Base-by-base conservation (phyloP, 2,797 vertebrate genomes). In the Xiphorhynchus erythropygius region DNA sequence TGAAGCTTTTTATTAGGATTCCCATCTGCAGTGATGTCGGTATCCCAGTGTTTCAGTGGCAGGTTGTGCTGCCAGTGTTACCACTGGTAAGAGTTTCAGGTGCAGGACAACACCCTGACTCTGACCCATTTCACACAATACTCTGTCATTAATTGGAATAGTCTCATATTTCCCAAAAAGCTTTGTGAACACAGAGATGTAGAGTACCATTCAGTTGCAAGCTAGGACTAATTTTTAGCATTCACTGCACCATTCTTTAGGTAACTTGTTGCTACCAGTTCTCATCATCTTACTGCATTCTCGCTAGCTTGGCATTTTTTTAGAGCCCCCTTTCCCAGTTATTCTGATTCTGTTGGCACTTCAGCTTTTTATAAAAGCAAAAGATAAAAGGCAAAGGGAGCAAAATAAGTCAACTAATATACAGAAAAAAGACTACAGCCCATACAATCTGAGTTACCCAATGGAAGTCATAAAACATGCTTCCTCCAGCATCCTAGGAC, bases 41-140 rank as follows among this genome's bases (percentile, higher is more conserved):
- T 96, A 95, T 46, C 85, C 97, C 97, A 89, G 80, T 95, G 98
- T 98, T 98, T 97, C 97, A 97, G 97, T 98, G 98, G 97, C 91
- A 96, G 94, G 94, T 97, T 98, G 97, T 97, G 96, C 97, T 94
- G 77, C 96, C 95, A 63, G 97, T 94, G 94, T 95, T 92, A 97
- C 93, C 77, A 82, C 92, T 30, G 60, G 39, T 35, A 68, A 55
- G 75, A 53, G 30, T 90, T 76, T 91, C 57, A 92, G 75, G 93
- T 96, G 68, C 89, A 95, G 94, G 81, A 90, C 33, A 17, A 69
- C 76, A 33, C 85, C 90, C 35, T 91, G 87, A 86, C 96, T 94
- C 77, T 87, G 49, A 80, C 81, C 59, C 75, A 32, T 81, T 77
- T 92, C 81, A 88, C 46, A 27, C 46, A 71, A 27, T 74, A 56